Conservation (phyloP, 2,888 invertebrate genomes). For the Melitaea athalia region DNA sequence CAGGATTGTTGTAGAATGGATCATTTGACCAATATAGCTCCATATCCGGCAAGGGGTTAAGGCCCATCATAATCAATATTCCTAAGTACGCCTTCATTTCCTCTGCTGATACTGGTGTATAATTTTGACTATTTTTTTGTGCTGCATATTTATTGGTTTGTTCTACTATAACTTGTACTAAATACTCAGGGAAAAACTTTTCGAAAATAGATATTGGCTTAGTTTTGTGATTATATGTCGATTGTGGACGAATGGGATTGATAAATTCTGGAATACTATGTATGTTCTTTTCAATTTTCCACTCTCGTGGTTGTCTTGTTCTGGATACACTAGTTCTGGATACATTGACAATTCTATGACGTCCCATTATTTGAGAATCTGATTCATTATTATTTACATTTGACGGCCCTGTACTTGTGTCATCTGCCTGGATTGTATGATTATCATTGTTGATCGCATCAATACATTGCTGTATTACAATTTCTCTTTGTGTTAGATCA, state of each 20-base stretch:
- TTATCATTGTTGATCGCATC: no score
- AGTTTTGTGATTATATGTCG: conserved; percentile 6
- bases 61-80: conserved; percentile 48
- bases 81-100: conserved; percentile 44
- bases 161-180: conserved; percentile 41
- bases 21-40: conserved; percentile 47
- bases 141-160: conserved; percentile 44
- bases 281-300: conserved; percentile 33
- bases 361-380: no score
- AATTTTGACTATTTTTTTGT: conserved; percentile 44
- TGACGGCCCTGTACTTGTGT: no score
- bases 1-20: conserved; percentile 45
- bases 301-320: conserved; percentile 32
- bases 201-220: conserved; percentile 35
- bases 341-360: not conserved
- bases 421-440: no score
- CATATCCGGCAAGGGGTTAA: conserved; percentile 45
- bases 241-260: conserved; percentile 17
- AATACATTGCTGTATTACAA: no score
- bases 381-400: no score
- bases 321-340: conserved; percentile 2
- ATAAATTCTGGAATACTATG: conserved; percentile 38
- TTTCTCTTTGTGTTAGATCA: no score
- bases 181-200: conserved; percentile 42
- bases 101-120: conserved; percentile 40